Evolutionary conservation across 64 coral and sea anemone genomes (phyloP).

Genomic region (Pachyseris speciosa): DNA sequence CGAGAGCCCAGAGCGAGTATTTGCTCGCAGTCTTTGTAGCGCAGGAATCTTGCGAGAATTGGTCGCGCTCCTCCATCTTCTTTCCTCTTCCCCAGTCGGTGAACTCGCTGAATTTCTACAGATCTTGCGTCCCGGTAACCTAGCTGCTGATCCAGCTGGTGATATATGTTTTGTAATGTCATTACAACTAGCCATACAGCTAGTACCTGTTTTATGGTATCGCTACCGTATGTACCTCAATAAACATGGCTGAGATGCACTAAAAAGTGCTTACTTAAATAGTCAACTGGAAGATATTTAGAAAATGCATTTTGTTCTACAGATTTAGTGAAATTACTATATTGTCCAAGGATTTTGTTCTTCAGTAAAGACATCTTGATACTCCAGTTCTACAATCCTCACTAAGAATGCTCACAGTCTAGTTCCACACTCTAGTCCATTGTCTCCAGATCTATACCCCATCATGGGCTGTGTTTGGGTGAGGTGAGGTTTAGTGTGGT

Average conservation of each 20-base stretch:
- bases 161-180: slow-evolving; percentile 9
- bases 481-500: background rate
- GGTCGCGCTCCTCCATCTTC: no score
- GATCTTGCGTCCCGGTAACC: no score
- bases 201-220: background rate
- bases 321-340: background rate
- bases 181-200: slow-evolving; percentile 37
- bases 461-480: no score
- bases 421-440: slow-evolving; percentile 26
- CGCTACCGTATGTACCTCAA: background rate
- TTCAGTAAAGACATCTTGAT: slow-evolving; percentile 39
- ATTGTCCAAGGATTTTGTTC: slow-evolving; percentile 37
- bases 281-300: slow-evolving; percentile 26
- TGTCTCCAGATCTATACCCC: background rate
- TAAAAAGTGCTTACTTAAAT: slow-evolving; percentile 10
- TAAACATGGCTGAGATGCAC: slow-evolving; percentile 25
- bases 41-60: no score
- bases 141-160: no score
- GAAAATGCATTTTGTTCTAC: slow-evolving; percentile 16
- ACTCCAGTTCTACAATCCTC: slow-evolving; percentile 44
- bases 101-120: no score
- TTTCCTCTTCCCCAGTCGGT: no score
- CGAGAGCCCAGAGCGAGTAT: no score
- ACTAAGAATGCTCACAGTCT: slow-evolving; percentile 10
- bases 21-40: no score